A percentile compares a stretch with the other conserved stretches of the same genome.
Conservation (phyloP, 2,113 vertebrate genomes). For the Bettongia penicillata region DNA sequence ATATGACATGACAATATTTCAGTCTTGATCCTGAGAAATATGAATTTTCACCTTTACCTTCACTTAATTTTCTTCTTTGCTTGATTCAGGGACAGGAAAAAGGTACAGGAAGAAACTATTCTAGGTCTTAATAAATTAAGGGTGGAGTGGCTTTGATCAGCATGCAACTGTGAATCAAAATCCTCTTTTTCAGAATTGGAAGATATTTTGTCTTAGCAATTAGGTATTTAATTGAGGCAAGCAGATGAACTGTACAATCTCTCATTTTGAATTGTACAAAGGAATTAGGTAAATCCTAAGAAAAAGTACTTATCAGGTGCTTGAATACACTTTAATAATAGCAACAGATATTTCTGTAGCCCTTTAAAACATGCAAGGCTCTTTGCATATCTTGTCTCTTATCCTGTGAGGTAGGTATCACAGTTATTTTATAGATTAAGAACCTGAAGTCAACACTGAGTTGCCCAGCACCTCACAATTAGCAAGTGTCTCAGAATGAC, state of each 20-base stretch:
- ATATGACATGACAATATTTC: not conserved
- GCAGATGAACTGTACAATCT: slow-evolving; percentile 17
- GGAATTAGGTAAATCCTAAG: slow-evolving; percentile 1
- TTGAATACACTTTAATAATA: slow-evolving; percentile 31
- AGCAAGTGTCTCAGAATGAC: not conserved
- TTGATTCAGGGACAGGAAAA: slow-evolving; percentile 42
- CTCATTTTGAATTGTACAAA: slow-evolving; percentile 45
- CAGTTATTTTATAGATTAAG: too few species aligned
- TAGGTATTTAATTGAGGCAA: slow-evolving; percentile 44
- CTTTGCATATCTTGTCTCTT: not conserved
- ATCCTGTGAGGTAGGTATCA: not conserved
- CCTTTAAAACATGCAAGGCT: not conserved
- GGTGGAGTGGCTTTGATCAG: slow-evolving; percentile 1
- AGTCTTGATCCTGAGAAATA: not conserved
- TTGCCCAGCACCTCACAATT: not conserved
- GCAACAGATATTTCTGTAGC: not conserved
- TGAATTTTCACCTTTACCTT: not conserved
- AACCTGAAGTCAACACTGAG: not conserved
- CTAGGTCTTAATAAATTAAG: slow-evolving; percentile 36
- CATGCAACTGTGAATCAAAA: slow-evolving; percentile 36
- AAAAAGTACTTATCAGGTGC: slow-evolving; percentile 35
- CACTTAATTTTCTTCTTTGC: slow-evolving; percentile 21
- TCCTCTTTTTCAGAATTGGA: not conserved
- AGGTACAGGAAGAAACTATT: slow-evolving; percentile 32
- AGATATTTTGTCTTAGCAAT: slow-evolving; percentile 44